Conservation (phyloP, 2,797 vertebrate species). For the Pseudochirops corinnae region DNA sequence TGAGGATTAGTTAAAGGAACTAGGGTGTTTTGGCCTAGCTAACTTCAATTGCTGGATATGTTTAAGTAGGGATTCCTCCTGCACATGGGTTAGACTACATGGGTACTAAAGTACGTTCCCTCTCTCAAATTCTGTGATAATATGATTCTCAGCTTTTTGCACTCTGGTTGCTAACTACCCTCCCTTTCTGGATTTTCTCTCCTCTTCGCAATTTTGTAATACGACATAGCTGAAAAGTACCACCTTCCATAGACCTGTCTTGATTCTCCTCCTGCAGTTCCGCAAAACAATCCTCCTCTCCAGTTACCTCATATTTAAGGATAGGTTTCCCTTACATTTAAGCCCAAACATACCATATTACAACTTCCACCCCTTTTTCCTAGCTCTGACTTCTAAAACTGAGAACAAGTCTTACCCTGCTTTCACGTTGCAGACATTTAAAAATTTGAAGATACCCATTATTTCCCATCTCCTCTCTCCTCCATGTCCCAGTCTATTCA, state of each 20-base stretch:
- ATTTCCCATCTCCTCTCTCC: background rate
- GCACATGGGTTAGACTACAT: background rate
- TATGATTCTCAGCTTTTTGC: too few relatives aligned
- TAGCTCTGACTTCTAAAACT: background rate
- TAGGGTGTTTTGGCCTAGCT: too few relatives aligned
- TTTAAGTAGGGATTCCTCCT: background rate
- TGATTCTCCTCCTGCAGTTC: background rate
- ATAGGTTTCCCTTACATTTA: background rate
- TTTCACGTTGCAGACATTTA: background rate
- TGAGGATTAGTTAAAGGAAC: too few relatives aligned
- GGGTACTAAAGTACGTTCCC: background rate
- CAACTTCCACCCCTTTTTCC: background rate
- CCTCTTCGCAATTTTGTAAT: background rate
- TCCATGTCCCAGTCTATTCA: background rate
- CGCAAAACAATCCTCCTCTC: background rate
- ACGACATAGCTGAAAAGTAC: background rate
- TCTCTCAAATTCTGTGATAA: background rate
- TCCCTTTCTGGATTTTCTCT: background rate
- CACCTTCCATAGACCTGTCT: background rate
- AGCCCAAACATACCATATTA: background rate
- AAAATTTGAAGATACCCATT: background rate
- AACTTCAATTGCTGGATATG: background rate
- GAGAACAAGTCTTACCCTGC: background rate
- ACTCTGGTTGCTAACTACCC: background rate
- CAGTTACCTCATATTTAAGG: background rate